These are phyloP conservation scores for Spilogale gracilis DNA, from an alignment of 2,113 vertebrate genomes.

Conservation along the genomic window DNA sequence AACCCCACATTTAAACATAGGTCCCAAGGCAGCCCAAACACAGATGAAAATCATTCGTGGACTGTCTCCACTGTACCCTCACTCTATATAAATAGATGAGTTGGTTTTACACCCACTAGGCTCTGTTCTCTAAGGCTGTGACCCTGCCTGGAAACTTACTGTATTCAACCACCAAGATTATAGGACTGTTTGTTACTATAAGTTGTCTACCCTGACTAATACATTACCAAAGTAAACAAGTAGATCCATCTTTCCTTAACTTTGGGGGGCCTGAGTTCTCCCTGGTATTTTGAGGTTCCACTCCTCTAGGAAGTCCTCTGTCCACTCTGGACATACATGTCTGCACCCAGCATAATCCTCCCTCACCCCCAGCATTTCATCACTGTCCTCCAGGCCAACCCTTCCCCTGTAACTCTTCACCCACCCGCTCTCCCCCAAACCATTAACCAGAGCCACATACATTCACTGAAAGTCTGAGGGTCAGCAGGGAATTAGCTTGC, in stretches of 20 bases:
- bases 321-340: not conserved
- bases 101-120: not conserved
- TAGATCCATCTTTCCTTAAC: not conserved
- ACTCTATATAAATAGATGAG: not conserved
- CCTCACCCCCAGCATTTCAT: not conserved
- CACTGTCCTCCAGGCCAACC: not conserved
- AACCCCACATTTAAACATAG: not conserved
- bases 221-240: not conserved
- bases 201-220: not conserved
- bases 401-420: not conserved
- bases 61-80: not conserved
- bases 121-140: not conserved
- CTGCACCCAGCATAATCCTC: not conserved
- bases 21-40: not conserved
- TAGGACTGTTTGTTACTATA: not conserved
- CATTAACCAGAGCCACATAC: not conserved
- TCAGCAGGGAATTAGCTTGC: conserved; percentile 50
- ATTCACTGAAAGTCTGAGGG: not conserved
- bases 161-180: not conserved
- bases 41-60: not conserved
- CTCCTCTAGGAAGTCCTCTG: not conserved
- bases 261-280: not conserved
- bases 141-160: not conserved
- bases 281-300: not conserved
- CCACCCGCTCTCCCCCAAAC: not conserved